Evolutionary conservation across 2,797 vertebrate genomes (phyloP), one percentile per base, ranked within the genome.

Genomic region (Ispidina picta): DNA sequence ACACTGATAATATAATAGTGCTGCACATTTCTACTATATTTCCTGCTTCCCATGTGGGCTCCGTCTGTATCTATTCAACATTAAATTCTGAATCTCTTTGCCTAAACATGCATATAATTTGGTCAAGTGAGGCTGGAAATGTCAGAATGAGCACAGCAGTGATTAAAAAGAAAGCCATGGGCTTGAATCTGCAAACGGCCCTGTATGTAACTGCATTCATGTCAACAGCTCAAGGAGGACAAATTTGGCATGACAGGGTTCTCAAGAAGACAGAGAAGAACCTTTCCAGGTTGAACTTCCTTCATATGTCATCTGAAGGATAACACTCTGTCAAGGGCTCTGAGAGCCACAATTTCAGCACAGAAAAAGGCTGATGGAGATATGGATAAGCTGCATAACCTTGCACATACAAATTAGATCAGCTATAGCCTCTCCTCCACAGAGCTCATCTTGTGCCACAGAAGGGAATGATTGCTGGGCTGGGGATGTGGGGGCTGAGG

Each of bases 31-130:
- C 88, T 77, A 31, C 81, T 73, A 72, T 69, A 65, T 86, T 90
- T 93, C 43, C 46, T 65, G 54, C 81, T 91, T 95, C 84, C 72
- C 75, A 64, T 75, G 86, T 77, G 89, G 89, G 66, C 62, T 92
- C 66, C 82, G 37, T 94, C 69, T 89, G 65, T 44, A 75, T 83
- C 58, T 89, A 92, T 71, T 92, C 2, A 12, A 81, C 72, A 83
- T 66, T 52, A 85, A 22, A 82, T 92, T 94, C 84, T 8, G 26
- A 78, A 74, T 1, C 3, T 52, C 72, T 92, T 90, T 1, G 0
- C 60, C 65, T 86, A 73, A 89, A 88, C 6, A 5, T 13, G 63
- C 22, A 15, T 26, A 35, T 71, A 81, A 88, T 76, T 91, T 88
- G 86, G 90, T 76, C 77, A 88, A 80, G 64, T 9, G 33, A 74